These are phyloP conservation scores for Antrozous pallidus DNA, from an alignment of 2,797 vertebrate species.

Conservation along the genomic window DNA sequence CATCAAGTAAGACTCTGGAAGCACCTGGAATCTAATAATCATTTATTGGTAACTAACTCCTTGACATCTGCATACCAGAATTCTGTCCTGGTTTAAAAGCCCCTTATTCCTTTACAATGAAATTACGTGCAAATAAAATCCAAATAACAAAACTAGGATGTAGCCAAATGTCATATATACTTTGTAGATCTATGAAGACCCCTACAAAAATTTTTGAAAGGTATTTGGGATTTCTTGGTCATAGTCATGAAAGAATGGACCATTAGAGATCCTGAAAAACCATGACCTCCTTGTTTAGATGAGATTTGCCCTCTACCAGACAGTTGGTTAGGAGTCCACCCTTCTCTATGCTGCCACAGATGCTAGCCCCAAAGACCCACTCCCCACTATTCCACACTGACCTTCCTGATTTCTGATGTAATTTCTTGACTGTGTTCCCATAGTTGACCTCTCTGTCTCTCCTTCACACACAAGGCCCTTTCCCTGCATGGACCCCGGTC, in stretches of 20 bases:
- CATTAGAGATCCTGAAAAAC: not conserved
- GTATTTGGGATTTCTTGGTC: not conserved
- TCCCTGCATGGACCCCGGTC: too few relatives aligned
- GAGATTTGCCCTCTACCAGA: not conserved
- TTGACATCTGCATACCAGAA: not conserved
- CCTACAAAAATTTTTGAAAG: not conserved
- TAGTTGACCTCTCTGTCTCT: not conserved
- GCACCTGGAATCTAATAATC: slow-evolving; percentile 72
- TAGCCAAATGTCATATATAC: not conserved
- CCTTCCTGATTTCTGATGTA: not conserved
- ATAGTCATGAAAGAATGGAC: not conserved
- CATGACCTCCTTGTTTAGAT: not conserved
- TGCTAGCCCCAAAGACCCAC: not conserved
- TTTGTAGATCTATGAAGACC: not conserved
- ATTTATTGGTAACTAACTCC: not conserved
- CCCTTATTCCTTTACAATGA: not conserved
- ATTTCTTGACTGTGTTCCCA: not conserved
- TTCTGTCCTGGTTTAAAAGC: not conserved
- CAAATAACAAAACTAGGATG: not conserved
- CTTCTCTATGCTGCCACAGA: not conserved
- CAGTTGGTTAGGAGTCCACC: not conserved
- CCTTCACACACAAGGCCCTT: not conserved
- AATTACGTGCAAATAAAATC: slow-evolving; percentile 5
- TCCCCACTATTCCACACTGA: not conserved
- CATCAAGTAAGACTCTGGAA: slow-evolving; percentile 70